Conservation (phyloP, 2,888 invertebrate species). For the Eilema caniola region DNA sequence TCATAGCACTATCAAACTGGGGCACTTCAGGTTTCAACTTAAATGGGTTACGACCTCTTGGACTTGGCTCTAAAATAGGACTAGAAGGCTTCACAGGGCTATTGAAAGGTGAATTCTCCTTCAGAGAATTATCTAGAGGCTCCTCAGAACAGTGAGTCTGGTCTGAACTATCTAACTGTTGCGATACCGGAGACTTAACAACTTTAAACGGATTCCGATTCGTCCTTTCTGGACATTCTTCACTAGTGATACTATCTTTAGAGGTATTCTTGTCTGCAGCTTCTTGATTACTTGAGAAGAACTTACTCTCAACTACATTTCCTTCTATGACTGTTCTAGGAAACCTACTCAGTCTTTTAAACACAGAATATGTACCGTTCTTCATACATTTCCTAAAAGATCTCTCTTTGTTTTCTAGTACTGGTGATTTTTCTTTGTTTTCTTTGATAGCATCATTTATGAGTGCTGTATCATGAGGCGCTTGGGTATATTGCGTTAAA, state of each 20-base stretch:
- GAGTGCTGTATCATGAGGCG: conserved; percentile 54
- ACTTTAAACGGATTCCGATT: conserved; percentile 60
- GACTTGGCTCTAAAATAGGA: conserved; percentile 69
- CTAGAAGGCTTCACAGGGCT: conserved; percentile 63
- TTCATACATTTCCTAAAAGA: conserved; percentile 71
- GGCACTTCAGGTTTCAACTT: conserved; percentile 45
- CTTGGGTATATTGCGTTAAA: conserved; percentile 52
- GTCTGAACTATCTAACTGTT: conserved; percentile 33
- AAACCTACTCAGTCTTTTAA: conserved; percentile 84
- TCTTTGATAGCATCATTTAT: conserved; percentile 51
- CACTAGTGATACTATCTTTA: conserved; percentile 53
- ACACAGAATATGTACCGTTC: conserved; percentile 66
- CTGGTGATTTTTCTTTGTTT: conserved; percentile 62
- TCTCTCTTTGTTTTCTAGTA: conserved; percentile 70
- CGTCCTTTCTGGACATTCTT: conserved; percentile 62
- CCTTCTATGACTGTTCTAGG: conserved; percentile 77
- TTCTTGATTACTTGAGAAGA: conserved; percentile 69
- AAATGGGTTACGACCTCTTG: conserved; percentile 58
- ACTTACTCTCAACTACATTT: conserved; percentile 87
- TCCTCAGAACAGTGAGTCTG: conserved; percentile 51
- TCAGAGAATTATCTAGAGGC: conserved; percentile 66
- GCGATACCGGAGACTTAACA: conserved; percentile 30
- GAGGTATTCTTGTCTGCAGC: conserved; percentile 36
- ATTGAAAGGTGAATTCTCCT: conserved; percentile 68
- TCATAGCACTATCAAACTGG: conserved; percentile 51